These are phyloP conservation scores for Plecotus auritus DNA, from an alignment of 2,113 vertebrate genomes.

Conservation along the genomic window DNA sequence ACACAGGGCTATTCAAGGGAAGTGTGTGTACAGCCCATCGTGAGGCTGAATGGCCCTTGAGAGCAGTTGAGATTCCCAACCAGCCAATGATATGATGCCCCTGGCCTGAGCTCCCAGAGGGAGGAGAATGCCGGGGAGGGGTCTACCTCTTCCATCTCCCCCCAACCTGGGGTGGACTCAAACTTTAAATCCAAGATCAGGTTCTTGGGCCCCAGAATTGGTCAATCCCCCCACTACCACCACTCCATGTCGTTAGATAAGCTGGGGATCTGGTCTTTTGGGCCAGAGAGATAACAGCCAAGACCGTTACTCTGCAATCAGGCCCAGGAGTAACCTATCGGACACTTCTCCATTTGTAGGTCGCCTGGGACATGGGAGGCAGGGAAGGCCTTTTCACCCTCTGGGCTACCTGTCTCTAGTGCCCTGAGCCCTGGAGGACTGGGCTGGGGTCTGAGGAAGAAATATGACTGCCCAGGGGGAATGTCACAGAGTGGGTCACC, in stretches of 20 bases:
- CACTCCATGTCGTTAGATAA: neutral
- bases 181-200: neutral
- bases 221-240: neutral
- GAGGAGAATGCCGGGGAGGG: no score
- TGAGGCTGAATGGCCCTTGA: neutral
- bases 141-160: neutral
- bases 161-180: neutral
- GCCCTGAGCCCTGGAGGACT: neutral
- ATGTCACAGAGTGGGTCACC: neutral
- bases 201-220: neutral
- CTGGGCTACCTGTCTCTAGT: neutral
- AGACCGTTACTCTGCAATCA: neutral
- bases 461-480: fast-evolving
- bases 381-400: neutral
- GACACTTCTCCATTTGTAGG: conserved; percentile 22
- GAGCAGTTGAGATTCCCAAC: neutral
- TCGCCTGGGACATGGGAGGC: neutral
- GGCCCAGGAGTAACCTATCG: neutral
- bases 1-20: neutral
- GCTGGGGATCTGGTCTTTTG: neutral
- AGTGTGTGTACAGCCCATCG: fast-evolving
- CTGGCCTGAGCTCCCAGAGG: neutral
- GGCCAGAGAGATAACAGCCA: neutral
- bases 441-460: neutral
- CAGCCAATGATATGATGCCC: fast-evolving